Base-by-base conservation (phyloP, 2,888 invertebrate genomes). In the Chirona hameri region DNA sequence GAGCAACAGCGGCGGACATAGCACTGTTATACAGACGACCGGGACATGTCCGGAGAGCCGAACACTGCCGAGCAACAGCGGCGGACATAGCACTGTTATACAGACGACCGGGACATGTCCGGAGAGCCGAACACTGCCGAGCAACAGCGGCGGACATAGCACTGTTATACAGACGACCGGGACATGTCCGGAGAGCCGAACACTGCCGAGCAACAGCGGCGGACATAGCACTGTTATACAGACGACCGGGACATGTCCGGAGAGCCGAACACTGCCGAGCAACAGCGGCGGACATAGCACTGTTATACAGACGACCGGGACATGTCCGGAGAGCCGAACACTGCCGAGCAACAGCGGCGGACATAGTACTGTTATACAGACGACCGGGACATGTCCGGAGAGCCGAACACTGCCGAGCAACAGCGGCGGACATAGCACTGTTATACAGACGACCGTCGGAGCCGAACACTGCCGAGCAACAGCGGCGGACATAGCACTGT, bases 241-340 rank as follows among this genome's bases (percentile, higher is more conserved):
- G 57, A 10, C 21, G 24, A 69, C 29, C 31, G 15, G 65, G 0
- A 72, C 57, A 46, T 39, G 24, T 29, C 52, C 55, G 52, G 69
- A 52, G 79, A 81, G 48, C 55, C 18, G 21, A 29, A 84, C 84
- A 79, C 39, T 39, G 39, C 39, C 39, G 7, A 39, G 7, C 39
- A 39, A 39, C 39, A 39, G n/a, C n/a, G 39, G 39, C 39, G 39
- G 39, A 39, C 39, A 39, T 39, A 39, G 39, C 7, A 39, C 39
- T 39, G 39, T 39, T 39, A 39, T 39, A 39, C 2, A 39, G 96
- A 98, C 79, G 97, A 95, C 76, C 96, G 92, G 3, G 96, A 95
- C 89, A 94, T 93, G 88, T 98, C 97, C 87, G 99, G 90, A 0
- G 98, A 97, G 86, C 94, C 94, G 90, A 97, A 98, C 85, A 99